These are phyloP conservation scores for Drosophila tani DNA, from an alignment of 1,140 invertebrate species.

Conservation along the genomic window DNA sequence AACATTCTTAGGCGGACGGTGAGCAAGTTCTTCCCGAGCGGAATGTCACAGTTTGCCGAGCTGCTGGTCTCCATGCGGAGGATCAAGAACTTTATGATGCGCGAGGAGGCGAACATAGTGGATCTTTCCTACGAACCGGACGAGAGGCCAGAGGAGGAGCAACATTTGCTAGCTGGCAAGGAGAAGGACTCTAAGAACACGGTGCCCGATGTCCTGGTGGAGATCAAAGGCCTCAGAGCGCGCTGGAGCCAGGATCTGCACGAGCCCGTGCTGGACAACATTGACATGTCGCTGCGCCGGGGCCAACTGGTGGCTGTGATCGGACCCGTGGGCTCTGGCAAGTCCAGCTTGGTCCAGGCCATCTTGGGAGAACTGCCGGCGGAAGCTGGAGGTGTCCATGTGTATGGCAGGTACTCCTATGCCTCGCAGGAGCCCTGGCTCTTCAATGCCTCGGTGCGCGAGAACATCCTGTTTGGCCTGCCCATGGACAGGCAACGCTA, in stretches of 20 bases:
- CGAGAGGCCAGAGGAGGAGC: slow-evolving; percentile 32
- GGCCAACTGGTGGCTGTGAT: slow-evolving; percentile 88
- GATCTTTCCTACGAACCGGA: slow-evolving; percentile 18
- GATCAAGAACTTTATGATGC: slow-evolving; percentile 89
- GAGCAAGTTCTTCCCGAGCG: slow-evolving; percentile 89
- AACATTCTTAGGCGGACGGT: slow-evolving; percentile 90
- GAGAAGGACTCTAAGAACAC: slow-evolving; percentile 19
- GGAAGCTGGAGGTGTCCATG: slow-evolving; percentile 45
- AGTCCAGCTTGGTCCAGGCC: slow-evolving; percentile 85
- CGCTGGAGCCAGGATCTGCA: slow-evolving; percentile 57
- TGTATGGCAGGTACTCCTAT: slow-evolving; percentile 65
- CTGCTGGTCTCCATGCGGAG: slow-evolving; percentile 88
- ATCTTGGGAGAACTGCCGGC: slow-evolving; percentile 79
- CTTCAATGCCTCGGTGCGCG: slow-evolving; percentile 87
- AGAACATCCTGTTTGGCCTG: slow-evolving; percentile 93
- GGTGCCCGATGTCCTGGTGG: slow-evolving; percentile 22
- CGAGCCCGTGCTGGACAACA: slow-evolving; percentile 59
- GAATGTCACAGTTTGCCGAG: slow-evolving; percentile 88
- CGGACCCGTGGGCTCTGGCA: slow-evolving; percentile 88
- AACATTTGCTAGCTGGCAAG: slow-evolving; percentile 8
- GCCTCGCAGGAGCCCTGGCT: slow-evolving; percentile 81
- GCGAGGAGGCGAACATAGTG: slow-evolving; percentile 86
- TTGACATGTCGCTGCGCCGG: slow-evolving; percentile 54
- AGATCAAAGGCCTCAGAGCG: slow-evolving; percentile 59
- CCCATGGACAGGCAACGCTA: slow-evolving; percentile 87